Evolutionary conservation across 2,797 vertebrate species (phyloP), one percentile per base, ranked within the genome.

Genomic region (Protosalanx chinensis): DNA sequence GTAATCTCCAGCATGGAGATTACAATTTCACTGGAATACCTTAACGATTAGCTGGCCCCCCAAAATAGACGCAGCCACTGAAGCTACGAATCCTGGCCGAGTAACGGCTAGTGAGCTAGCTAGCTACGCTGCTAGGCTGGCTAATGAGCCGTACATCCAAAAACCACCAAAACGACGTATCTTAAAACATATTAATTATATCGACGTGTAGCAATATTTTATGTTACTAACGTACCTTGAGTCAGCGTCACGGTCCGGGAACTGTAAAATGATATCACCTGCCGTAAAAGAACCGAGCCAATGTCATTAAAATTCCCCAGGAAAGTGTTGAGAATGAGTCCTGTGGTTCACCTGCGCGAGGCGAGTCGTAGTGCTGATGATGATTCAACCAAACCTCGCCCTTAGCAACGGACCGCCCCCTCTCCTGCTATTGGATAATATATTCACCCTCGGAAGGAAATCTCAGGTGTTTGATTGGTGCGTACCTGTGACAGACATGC

Each of bases 371-470:
- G 87, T 61, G 83, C 87, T 60, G 33, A 56, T 60, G 33, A 56
- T 29, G 77, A 56, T 81, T 87, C 89, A 89, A 89, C 88, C 87
- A 83, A 91, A 87, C 89, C 60, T 90, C 89, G 81, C 86, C 91
- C 92, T 85, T 92, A 89, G 91, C 91, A 91, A 93, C 92, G 91
- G 87, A 82, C 90, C 90, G 88, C 91, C 92, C 41, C 61, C 73
- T 69, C 18, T 64, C 49, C 16, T 27, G 73, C 30, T 4, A 90
- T 88, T 89, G 90, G 90, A 46, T 51, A 56, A 46, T 1, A 67
- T 15, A 12, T 0, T 68, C 75, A 5, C 32, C 57, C 61, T 18
- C 59, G 63, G 23, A 37, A 66, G 16, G 64, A 63, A 59, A 29
- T 65, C 20, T 8, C 53, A 77, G 75, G 71, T 80, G 85, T 86